Conservation (phyloP, 2,797 vertebrate genomes). For the Chaenodraco wilsoni region DNA sequence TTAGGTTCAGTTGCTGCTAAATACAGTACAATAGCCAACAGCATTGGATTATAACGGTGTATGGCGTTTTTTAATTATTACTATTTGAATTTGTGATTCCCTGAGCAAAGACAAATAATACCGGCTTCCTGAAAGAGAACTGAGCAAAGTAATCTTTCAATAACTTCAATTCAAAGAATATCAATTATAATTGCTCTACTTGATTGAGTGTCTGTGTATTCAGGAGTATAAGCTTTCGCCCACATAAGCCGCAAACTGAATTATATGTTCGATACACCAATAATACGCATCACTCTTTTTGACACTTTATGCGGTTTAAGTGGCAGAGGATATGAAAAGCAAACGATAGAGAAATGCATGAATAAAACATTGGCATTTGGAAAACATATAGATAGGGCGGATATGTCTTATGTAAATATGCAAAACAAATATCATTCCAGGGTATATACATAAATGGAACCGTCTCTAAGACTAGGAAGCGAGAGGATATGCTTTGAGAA, state of each 20-base stretch:
- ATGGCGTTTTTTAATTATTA: slow-evolving; percentile 29
- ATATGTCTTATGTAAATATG: slow-evolving; percentile 83
- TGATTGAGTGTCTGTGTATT: slow-evolving; percentile 63
- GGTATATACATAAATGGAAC: slow-evolving; percentile 81
- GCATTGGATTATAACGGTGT: not conserved
- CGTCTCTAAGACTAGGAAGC: slow-evolving; percentile 70
- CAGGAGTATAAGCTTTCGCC: slow-evolving; percentile 59
- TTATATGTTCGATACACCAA: slow-evolving; percentile 73
- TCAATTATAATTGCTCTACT: slow-evolving; percentile 63
- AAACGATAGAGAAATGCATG: slow-evolving; percentile 75
- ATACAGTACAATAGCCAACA: slow-evolving; percentile 28
- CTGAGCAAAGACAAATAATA: slow-evolving; percentile 20
- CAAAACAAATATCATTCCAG: slow-evolving; percentile 81
- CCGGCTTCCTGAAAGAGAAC: slow-evolving; percentile 13
- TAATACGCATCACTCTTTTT: slow-evolving; percentile 75
- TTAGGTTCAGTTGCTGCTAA: slow-evolving; percentile 30
- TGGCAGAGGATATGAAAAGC: slow-evolving; percentile 76
- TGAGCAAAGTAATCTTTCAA: slow-evolving; percentile 43
- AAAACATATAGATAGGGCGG: slow-evolving; percentile 80
- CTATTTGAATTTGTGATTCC: slow-evolving; percentile 25
- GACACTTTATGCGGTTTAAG: slow-evolving; percentile 78
- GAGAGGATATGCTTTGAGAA: slow-evolving; percentile 77
- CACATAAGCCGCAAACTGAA: slow-evolving; percentile 73
- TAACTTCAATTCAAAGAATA: slow-evolving; percentile 58
- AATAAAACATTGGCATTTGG: slow-evolving; percentile 83